These are phyloP conservation scores for Spea bombifrons DNA, from an alignment of 2,113 vertebrate species.

Conservation along the genomic window DNA sequence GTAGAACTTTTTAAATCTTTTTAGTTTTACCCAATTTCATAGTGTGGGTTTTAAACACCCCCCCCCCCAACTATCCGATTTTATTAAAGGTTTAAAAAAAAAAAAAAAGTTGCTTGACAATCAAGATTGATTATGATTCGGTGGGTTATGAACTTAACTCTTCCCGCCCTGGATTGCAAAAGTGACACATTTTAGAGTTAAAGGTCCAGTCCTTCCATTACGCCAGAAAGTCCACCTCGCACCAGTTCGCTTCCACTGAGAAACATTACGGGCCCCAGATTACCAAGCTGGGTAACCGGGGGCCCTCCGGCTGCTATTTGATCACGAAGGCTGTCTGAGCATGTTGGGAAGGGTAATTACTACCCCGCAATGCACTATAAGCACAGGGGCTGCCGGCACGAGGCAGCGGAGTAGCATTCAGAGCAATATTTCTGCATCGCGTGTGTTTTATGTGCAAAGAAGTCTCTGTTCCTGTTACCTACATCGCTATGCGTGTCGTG, in stretches of 20 bases:
- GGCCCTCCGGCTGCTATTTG: too few species aligned
- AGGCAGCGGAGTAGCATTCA: not conserved
- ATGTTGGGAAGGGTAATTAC: not conserved
- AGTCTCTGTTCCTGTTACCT: too few species aligned
- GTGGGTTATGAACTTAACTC: not conserved
- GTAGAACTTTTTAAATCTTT: too few species aligned
- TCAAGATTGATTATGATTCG: not conserved
- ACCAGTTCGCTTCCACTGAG: too few species aligned
- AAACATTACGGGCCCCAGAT: too few species aligned
- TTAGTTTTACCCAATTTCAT: too few species aligned
- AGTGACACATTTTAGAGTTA: too few species aligned
- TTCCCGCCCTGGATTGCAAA: not conserved
- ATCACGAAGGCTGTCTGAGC: not conserved
- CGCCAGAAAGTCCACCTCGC: too few species aligned
- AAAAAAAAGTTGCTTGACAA: not conserved
- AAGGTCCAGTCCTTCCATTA: too few species aligned
- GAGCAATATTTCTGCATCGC: not conserved
- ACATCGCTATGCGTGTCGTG: too few species aligned
- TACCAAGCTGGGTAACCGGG: too few species aligned
- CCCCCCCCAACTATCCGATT: not conserved
- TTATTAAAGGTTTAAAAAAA: not conserved
- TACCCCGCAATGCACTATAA: not conserved
- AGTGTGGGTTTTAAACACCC: too few species aligned
- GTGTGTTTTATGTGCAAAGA: not conserved
- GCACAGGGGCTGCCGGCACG: not conserved